Base-by-base conservation (phyloP, 2,797 vertebrate genomes). In the Alosa sapidissima region DNA sequence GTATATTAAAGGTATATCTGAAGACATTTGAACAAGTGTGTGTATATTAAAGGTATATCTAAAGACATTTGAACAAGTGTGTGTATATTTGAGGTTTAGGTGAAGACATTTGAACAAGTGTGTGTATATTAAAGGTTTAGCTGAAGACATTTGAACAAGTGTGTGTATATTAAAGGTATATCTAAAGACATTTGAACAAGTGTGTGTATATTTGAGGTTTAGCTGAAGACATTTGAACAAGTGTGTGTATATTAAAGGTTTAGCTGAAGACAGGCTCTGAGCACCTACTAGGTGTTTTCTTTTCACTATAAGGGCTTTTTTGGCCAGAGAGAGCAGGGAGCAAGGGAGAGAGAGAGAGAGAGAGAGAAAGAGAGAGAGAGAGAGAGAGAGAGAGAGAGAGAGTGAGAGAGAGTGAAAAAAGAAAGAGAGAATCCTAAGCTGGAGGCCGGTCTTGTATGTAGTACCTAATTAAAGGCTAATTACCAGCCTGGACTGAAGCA, bases 381-480 rank as follows among this genome's bases (percentile, higher is more conserved):
- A 13, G 16, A 48, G 45, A 51, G 49, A 3, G 45, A 33, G 49
- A 24, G 81, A 21, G 14, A 45, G 82, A 41, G 48, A 33, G 33
- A 13, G 24, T 11, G 78, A 28, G 24, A 28, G 72, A 41, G 49
- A 54, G 65, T 10, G 41, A 78, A 33, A 19, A 78, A 33, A 24
- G 82, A 83, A 8, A 28, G 52, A 52, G 11, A 62, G 55, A 82
- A 45, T 58, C 14, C 28, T 10, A 6, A 47, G 36, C 5, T 2
- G 16, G 9, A 48, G 11, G 54, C 65, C 14, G 11, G 68, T 75
- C 33, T 75, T 41, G 24, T 33, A 75, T 41, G 68, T 75, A 75
- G 68, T 75, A 45, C 13, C 68, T 75, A 75, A 75, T 75, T 75
- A 75, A 28, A 75, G 33, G 5, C 33, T 75, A 75, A 75, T 75